Evolutionary conservation across 2,888 invertebrate genomes (phyloP).

Genomic region (Mythimna ferrago): DNA sequence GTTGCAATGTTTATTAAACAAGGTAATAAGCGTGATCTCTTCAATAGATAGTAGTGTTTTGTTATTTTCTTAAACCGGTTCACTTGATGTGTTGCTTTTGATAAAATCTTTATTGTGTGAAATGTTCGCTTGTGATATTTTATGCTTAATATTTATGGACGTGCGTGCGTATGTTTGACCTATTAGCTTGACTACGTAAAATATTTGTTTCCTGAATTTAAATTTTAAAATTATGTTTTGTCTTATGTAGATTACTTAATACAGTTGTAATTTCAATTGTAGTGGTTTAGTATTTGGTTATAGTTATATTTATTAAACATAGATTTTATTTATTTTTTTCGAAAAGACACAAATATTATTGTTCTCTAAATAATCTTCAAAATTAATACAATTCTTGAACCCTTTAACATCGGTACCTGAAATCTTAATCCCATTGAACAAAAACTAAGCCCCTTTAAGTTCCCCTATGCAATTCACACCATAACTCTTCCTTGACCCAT

Average conservation of each 20-base stretch:
- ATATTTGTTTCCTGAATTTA: background rate
- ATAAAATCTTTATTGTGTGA: constrained; percentile 65
- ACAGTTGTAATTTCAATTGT: background rate
- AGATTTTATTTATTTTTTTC: no score
- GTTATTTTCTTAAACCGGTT: constrained; percentile 70
- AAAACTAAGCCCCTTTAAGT: constrained; percentile 68
- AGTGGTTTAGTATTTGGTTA: no score
- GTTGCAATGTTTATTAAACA: constrained; percentile 90
- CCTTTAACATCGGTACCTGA: constrained; percentile 53
- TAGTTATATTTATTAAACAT: no score
- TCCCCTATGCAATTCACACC: constrained; percentile 81
- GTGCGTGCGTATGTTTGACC: background rate
- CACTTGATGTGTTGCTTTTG: constrained; percentile 60
- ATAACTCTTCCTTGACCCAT: constrained; percentile 89
- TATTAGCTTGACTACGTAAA: background rate
- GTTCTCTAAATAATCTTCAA: background rate
- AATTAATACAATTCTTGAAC: constrained; percentile 31
- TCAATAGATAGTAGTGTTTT: constrained; percentile 70
- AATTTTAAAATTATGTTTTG: background rate
- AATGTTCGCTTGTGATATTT: constrained; percentile 44
- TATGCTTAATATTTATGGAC: constrained; percentile 32
- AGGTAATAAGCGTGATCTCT: constrained; percentile 84
- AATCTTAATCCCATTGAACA: constrained; percentile 65
- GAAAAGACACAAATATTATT: background rate
- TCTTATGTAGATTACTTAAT: no score